Base-by-base conservation (phyloP, 2,888 invertebrate species). In the Drosophila rellima region DNA sequence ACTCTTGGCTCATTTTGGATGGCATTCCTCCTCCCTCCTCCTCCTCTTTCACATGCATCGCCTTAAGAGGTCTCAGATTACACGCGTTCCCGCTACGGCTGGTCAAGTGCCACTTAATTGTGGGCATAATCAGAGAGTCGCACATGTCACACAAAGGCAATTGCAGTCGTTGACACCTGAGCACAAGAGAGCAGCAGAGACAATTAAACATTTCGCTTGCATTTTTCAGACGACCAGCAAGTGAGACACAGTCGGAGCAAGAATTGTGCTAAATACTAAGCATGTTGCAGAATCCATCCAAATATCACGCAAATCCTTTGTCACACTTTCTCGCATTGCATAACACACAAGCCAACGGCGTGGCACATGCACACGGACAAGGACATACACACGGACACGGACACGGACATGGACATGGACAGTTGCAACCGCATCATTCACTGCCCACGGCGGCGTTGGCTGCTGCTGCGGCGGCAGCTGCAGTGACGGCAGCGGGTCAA, bases 281-380 rank as follows among this genome's bases (percentile, higher is more conserved):
- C 86, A 93, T 93, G 93, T 88, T 93, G 80, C 93, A 93, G 80
- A 91, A 92, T 90, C 92, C 92, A 77, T 92, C 92, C 50, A 93
- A 93, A 90, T 93, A 92, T 87, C 93, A 93, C 86, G 90, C 92
- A 73, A 93, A 92, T 91, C 92, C 93, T 66, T 90, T 93, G 81
- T 92, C 92, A 72, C 93, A 93, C 89, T 93, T 93, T 74, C 82
- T 93, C 76, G 92, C 92, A 80, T 88, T 93, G 84, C 93, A 93
- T 83, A 91, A 91, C 86, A 84, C 92, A 62, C 91, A 91, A 62
- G 78, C 89, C 84, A 82, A 63, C 60, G 70, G 55, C 39, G 80
- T 66, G 48, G 76, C 70, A 33, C 81, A 66, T 23, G 64, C 68
- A 63, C 80, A 70, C 31, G 52, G 73, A 63, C 72, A 70, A 11